phyloP scores from a whole-genome alignment of 2,797 vertebrate species.

The Rallus crepitans region DNA sequence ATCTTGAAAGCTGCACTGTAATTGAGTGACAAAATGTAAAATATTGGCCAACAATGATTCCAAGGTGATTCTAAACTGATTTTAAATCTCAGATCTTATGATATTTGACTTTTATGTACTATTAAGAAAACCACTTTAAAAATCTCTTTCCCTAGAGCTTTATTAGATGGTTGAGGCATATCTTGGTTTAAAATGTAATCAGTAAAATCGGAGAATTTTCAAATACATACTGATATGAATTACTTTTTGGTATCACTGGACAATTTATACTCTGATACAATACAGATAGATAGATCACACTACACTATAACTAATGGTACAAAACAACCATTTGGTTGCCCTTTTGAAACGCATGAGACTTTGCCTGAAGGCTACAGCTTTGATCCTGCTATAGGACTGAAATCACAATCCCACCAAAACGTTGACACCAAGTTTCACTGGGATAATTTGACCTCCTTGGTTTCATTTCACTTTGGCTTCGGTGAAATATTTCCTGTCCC shows the following conservation, averaged over 20 bases:
- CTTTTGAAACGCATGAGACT: background rate
- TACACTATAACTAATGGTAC: background rate
- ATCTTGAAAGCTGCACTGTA: constrained; percentile 64
- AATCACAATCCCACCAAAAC: background rate
- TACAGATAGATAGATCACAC: background rate
- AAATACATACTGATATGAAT: background rate
- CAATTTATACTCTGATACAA: background rate
- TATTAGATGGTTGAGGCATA: constrained; percentile 71
- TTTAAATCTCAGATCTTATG: constrained; percentile 24
- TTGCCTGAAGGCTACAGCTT: background rate
- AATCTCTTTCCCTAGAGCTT: constrained; percentile 6
- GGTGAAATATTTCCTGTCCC: background rate
- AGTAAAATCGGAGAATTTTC: background rate
- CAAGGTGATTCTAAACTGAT: constrained; percentile 59
- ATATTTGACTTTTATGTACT: constrained; percentile 13
- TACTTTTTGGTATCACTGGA: background rate
- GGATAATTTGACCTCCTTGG: background rate
- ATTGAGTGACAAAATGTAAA: constrained; percentile 47
- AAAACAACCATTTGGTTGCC: background rate
- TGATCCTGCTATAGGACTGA: background rate
- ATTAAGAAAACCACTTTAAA: background rate
- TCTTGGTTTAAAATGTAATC: constrained; percentile 61
- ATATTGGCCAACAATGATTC: constrained; percentile 60
- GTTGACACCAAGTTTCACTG: background rate
- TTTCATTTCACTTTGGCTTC: background rate